A percentile compares a stretch with the other conserved stretches of the same genome.
Evolutionary conservation across 2,888 invertebrate species (phyloP).

Genomic region (Nasonia oneida): DNA sequence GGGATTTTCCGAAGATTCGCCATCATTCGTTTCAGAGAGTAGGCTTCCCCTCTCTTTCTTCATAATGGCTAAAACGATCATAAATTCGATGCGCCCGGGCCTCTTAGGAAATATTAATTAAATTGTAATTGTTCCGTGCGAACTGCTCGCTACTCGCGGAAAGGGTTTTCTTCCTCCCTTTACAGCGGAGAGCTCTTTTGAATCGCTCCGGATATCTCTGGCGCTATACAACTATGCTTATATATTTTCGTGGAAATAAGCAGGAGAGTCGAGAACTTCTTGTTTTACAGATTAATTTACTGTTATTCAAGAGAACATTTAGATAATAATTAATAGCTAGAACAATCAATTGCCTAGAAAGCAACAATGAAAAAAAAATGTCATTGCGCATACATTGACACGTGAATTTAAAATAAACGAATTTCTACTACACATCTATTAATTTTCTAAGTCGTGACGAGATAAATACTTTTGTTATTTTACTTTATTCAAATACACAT

Average conservation of each 20-base stretch:
- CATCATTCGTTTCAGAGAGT: conserved; percentile 62
- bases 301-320: too few relatives aligned
- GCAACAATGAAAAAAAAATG: too few relatives aligned
- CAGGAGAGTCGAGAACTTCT: conserved; percentile 65
- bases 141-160: conserved; percentile 46
- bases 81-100: conserved; percentile 76
- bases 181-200: conserved; percentile 40
- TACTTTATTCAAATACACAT: too few relatives aligned
- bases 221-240: conserved; percentile 65
- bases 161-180: conserved; percentile 57
- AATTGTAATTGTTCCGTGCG: conserved; percentile 79
- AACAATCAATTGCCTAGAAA: too few relatives aligned
- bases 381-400: too few relatives aligned
- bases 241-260: conserved; percentile 60
- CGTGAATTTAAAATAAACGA: too few relatives aligned
- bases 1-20: conserved; percentile 77
- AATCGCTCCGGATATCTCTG: conserved; percentile 68
- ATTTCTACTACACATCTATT: too few relatives aligned
- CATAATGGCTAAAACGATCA: conserved; percentile 80
- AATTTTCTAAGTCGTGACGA: too few relatives aligned
- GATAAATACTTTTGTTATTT: too few relatives aligned
- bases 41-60: conserved; percentile 60
- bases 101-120: conserved; percentile 79
- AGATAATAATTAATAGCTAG: too few relatives aligned
- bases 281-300: conserved; percentile 62